Evolutionary conservation across 2,797 vertebrate species (phyloP), one percentile per base, ranked within the genome.

Genomic region (Sebastes taczanowskii): DNA sequence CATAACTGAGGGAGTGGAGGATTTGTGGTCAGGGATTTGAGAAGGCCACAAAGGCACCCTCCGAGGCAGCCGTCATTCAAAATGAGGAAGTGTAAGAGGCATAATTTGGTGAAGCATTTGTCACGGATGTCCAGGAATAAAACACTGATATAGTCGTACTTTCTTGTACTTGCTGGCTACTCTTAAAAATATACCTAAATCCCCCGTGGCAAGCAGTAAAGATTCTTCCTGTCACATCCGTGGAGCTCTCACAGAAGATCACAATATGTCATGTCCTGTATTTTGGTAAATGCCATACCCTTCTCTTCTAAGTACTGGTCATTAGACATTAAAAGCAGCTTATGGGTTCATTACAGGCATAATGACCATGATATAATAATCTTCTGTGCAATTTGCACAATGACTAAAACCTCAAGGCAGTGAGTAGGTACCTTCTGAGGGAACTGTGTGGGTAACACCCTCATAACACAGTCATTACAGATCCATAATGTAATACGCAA

Each of bases 341-440:
- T 71, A 91, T 78, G 90, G 83, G 81, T 88, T 85, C 86, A 92
- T 93, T 93, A 89, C 60, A 76, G 69, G 52, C 74, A 56, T 82
- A 88, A 90, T 90, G 74, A 90, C 88, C 77, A 69, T 66, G 73
- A 87, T 85, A 70, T 87, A 84, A 90, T 90, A 82, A 87, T 87
- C 80, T 66, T 85, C 68, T 38, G 55, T 77, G 71, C 77, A 86
- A 87, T 92, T 89, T 88, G 73, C 71, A 70, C 77, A 74, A 61
- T 71, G 77, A 82, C 58, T 64, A 42, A 85, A 85, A 84, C 74
- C 88, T 88, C 6, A 8, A 59, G 88, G 84, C 84, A 77, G 46
- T 27, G 63, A 84, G 46, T 49, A 49, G 46, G 52, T 64, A 74
- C 63, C 72, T 68, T 71, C 63, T 79, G 77, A 76, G 72, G 65